Conservation (phyloP, 2,888 invertebrate species). For the Balanococcus diminutus region DNA sequence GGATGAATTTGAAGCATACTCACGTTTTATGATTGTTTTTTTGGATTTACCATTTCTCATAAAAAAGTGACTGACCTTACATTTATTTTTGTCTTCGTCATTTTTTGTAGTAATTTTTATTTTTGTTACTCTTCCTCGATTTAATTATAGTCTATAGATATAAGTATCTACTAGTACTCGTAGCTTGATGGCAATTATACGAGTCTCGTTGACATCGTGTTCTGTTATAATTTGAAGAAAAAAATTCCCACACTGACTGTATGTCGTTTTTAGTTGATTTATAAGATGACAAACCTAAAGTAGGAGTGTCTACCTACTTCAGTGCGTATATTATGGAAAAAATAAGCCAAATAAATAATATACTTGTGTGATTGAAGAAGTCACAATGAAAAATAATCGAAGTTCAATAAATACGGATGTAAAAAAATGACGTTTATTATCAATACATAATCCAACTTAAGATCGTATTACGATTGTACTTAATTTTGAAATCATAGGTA, state of each 20-base stretch:
- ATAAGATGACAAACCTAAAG: too few species aligned
- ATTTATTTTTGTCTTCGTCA: background rate
- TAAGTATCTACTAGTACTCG: too few species aligned
- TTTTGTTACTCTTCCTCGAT: background rate
- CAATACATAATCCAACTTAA: background rate
- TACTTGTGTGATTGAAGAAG: background rate
- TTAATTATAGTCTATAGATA: background rate
- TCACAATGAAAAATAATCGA: background rate
- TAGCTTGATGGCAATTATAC: background rate
- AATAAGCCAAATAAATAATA: too few species aligned
- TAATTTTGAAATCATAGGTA: background rate
- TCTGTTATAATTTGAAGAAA: too few species aligned
- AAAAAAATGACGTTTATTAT: slow-evolving; percentile 1
- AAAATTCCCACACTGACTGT: too few species aligned
- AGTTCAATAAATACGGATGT: background rate
- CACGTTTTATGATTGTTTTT: background rate
- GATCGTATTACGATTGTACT: background rate
- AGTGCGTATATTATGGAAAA: too few species aligned
- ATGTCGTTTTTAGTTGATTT: too few species aligned
- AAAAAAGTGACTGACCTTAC: background rate
- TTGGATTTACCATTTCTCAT: background rate
- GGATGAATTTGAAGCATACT: background rate
- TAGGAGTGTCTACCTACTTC: too few species aligned
- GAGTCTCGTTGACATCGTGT: background rate
- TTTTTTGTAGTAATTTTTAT: background rate